Conservation (phyloP, 2,888 invertebrate species). For the Epirrita christyi region DNA sequence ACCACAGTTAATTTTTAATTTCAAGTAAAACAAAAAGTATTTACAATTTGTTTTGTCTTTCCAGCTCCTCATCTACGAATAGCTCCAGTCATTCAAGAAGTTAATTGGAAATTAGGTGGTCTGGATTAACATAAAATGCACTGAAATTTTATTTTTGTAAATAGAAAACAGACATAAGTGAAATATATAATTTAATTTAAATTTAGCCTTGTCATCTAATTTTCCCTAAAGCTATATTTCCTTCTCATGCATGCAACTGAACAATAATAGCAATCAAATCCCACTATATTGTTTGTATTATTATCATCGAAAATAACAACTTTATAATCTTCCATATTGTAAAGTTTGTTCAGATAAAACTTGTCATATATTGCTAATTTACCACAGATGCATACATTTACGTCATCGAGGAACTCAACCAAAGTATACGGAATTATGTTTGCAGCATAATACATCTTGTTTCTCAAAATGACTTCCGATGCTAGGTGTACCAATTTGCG, state of each 20-base stretch:
- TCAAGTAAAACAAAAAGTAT: background rate
- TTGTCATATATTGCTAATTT: constrained; percentile 67
- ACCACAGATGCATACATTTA: constrained; percentile 87
- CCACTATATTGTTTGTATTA: constrained; percentile 64
- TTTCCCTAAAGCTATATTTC: constrained; percentile 10
- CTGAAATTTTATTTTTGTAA: background rate
- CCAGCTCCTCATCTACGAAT: constrained; percentile 86
- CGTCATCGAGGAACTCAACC: constrained; percentile 85
- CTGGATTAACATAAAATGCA: constrained; percentile 57
- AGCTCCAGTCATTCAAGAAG: constrained; percentile 83
- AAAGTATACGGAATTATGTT: constrained; percentile 85
- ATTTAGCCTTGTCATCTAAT: constrained; percentile 6
- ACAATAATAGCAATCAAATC: constrained; percentile 87
- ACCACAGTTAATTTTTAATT: too few relatives aligned
- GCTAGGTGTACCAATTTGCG: constrained; percentile 83
- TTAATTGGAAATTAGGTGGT: constrained; percentile 85
- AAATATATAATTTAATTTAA: constrained; percentile 26
- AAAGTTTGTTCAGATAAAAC: constrained; percentile 58
- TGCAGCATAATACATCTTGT: constrained; percentile 81
- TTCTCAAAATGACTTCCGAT: constrained; percentile 79
- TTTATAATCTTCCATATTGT: constrained; percentile 67
- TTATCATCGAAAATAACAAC: constrained; percentile 66
- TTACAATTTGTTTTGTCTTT: constrained; percentile 49
- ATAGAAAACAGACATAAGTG: constrained; percentile 4
- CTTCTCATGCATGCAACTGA: constrained; percentile 77